phyloP scores from a whole-genome alignment of 2,888 invertebrate species.

The Polietes domitor region DNA sequence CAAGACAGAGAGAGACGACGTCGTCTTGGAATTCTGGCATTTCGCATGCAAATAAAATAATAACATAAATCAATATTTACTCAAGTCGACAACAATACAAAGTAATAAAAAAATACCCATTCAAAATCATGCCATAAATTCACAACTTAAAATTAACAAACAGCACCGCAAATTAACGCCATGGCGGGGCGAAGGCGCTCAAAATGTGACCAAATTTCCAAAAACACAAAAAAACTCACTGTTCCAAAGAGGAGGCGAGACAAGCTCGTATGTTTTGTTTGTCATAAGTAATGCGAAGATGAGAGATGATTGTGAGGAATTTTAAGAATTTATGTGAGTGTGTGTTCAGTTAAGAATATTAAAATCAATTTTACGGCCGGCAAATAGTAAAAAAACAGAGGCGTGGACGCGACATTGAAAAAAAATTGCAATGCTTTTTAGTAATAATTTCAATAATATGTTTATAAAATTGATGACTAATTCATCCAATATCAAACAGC shows the following conservation, averaged over 20 bases:
- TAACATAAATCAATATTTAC: conserved; percentile 9
- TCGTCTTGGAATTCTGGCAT: neutral
- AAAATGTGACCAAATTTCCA: neutral
- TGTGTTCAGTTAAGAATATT: neutral
- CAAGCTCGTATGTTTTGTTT: neutral
- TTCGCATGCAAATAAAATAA: conserved; percentile 1
- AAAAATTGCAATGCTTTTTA: too few species aligned
- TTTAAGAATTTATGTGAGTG: conserved; percentile 5
- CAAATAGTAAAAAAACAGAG: neutral
- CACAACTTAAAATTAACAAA: conserved; percentile 17
- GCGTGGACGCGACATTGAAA: neutral
- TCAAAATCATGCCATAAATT: conserved; percentile 26
- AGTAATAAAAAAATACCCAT: neutral
- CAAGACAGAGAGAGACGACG: neutral
- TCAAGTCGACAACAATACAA: neutral
- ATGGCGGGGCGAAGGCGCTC: neutral
- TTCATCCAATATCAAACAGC: too few species aligned
- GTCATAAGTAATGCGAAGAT: neutral
- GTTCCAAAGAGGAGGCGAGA: neutral
- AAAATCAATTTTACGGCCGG: neutral
- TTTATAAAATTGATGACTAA: too few species aligned
- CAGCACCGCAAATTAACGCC: conserved; percentile 6
- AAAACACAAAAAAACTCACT: neutral
- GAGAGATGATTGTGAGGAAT: neutral
- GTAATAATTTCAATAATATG: too few species aligned